Conservation (phyloP, 1,140 invertebrate species). For the Drosophila pectinifera region DNA sequence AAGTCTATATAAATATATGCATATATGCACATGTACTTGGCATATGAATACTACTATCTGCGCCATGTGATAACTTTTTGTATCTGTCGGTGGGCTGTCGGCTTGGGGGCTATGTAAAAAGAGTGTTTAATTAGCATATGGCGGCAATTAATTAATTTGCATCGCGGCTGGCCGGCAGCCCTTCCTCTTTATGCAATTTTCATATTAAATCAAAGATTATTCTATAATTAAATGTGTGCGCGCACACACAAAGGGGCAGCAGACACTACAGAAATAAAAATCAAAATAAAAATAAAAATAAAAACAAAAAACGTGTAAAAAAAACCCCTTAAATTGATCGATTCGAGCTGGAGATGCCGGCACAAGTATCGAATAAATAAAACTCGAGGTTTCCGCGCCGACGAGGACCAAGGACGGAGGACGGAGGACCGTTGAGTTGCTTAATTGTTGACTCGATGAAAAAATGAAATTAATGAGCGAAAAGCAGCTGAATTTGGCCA, state of each 20-base stretch:
- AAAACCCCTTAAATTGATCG: constrained; percentile 26
- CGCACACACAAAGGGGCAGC: constrained; percentile 2
- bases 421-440: constrained; percentile 22
- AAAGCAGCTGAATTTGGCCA: no score
- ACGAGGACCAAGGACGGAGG: constrained; percentile 13
- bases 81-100: constrained; percentile 3
- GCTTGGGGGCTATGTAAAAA: constrained; percentile 51
- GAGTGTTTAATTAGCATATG: constrained; percentile 76
- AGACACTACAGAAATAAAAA: not conserved
- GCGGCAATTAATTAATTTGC: constrained; percentile 76
- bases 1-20: not conserved
- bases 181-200: constrained; percentile 50
- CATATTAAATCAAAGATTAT: constrained; percentile 73
- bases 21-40: constrained; percentile 8
- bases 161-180: constrained; percentile 31
- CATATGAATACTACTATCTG: constrained; percentile 30
- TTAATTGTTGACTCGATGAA: constrained; percentile 35
- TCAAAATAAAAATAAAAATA: no score
- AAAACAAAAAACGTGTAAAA: not conserved
- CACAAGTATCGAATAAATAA: constrained; percentile 36
- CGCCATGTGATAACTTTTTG: constrained; percentile 13
- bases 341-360: constrained; percentile 6
- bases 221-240: constrained; percentile 67
- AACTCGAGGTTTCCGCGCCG: constrained; percentile 9
- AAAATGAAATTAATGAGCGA: constrained; percentile 68